phyloP scores from a whole-genome alignment of 2,113 vertebrate genomes.

The Pampusana beccarii region DNA sequence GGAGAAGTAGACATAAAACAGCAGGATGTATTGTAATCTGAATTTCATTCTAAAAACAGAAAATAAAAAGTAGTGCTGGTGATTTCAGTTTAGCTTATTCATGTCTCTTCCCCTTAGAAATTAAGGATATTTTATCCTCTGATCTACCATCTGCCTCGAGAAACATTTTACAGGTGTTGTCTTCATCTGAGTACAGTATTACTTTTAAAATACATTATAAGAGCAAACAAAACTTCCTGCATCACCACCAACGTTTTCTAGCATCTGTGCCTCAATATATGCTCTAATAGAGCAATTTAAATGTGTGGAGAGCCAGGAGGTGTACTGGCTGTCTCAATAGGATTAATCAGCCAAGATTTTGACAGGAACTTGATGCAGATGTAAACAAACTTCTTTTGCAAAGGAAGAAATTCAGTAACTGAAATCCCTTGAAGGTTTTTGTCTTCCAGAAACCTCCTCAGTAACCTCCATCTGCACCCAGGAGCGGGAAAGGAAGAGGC shows the following conservation, averaged over 20 bases:
- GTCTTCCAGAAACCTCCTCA: neutral
- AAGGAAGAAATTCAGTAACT: neutral
- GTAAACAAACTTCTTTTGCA: slow-evolving; percentile 2
- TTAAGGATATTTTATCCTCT: neutral
- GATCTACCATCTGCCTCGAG: neutral
- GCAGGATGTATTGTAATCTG: neutral
- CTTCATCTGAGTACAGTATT: neutral
- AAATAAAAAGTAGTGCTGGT: neutral
- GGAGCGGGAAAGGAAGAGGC: neutral
- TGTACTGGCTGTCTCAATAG: neutral
- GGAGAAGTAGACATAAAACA: neutral
- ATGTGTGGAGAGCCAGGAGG: neutral
- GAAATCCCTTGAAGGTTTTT: neutral
- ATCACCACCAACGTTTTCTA: neutral
- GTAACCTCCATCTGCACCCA: neutral
- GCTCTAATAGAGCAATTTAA: neutral
- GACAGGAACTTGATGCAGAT: slow-evolving; percentile 8
- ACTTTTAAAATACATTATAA: neutral
- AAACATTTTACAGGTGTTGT: neutral
- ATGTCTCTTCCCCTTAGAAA: neutral
- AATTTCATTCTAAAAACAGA: neutral
- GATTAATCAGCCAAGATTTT: slow-evolving; percentile 37
- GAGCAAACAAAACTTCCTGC: neutral
- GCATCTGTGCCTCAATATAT: neutral
- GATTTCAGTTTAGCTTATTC: neutral